These are phyloP conservation scores for Thripadectes ignobilis DNA, from an alignment of 2,797 vertebrate species.

Conservation along the genomic window DNA sequence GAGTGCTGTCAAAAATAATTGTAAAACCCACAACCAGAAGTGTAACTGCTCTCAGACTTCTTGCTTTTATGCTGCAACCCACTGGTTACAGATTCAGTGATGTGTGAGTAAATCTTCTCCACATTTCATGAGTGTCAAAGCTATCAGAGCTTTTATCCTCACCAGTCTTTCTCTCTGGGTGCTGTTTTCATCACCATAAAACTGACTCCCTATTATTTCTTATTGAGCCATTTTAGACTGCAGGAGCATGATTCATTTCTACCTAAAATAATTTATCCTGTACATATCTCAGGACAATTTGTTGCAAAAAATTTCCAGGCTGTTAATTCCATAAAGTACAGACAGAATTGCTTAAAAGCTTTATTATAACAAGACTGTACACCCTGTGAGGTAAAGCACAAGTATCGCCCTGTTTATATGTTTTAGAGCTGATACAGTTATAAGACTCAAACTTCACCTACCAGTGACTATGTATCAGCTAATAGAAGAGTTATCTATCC, in stretches of 20 bases:
- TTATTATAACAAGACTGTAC: background rate
- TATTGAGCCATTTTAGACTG: background rate
- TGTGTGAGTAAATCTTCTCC: background rate
- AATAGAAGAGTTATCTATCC: background rate
- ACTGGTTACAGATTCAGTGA: background rate
- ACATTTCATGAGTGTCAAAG: background rate
- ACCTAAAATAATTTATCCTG: constrained; percentile 18
- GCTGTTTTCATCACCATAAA: constrained; percentile 38
- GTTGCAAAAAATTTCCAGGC: background rate
- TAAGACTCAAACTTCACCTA: background rate
- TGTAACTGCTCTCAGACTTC: background rate
- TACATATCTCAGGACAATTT: background rate
- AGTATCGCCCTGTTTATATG: background rate
- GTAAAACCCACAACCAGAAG: background rate
- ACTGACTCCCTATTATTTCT: constrained; percentile 10
- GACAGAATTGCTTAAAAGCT: background rate
- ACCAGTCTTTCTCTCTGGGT: background rate
- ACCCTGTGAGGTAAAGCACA: background rate
- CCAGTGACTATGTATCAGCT: background rate
- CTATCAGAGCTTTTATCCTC: background rate
- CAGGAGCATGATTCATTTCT: background rate
- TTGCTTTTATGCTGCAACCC: background rate
- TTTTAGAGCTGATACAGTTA: background rate
- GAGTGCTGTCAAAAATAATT: background rate
- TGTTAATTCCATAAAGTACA: background rate